Base-by-base conservation (phyloP, 23 tunicate genomes). In the Styela plicata region DNA sequence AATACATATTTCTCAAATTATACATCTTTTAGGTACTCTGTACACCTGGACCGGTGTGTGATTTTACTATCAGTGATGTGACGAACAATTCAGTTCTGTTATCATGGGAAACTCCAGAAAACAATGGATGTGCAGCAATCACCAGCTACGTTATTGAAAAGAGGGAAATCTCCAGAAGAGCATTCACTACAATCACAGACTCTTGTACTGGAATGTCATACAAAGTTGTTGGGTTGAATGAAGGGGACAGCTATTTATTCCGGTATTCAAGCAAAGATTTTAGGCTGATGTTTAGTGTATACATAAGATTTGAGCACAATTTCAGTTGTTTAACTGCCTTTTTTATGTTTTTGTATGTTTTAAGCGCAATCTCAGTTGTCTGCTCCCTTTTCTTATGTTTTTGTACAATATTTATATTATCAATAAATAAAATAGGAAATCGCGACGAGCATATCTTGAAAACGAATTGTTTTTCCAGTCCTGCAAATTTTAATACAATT, bases 111-210 rank as follows among this genome's bases (percentile, higher is more conserved):
- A 73, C 85, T 3, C 99, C 99, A 10, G 89, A 86, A 64, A 84
- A 83, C 33, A 91, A 95, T 34, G 99, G 99, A 0, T 78, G 99
- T 62, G 33, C 89, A 0, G 69, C 80, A n/a, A 77, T 95, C 61
- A 89, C 92, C 21, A 87, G 90, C 63, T 95, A 86, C 69, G 91
- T 95, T 21, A 81, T 95, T 0, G 97, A 95, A 63, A 95, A 95
- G 52, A 79, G 95, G 29, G 99, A 90, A 67, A 37, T 61, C 24
- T 86, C 99, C 1, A 75, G 99, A 52, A 88, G 82, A 76, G 91
- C 99, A 53, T 95, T 86, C 69, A 80, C 88, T 19, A 95, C 99
- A 31, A 89, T 90, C 28, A 36, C 91, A 3, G 84, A 79, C 69
- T 86, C 86, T 17, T 86, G 96, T 33, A 84, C 91, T 5, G 74